Conservation (phyloP, 2,888 invertebrate species). For the Pocota personata region DNA sequence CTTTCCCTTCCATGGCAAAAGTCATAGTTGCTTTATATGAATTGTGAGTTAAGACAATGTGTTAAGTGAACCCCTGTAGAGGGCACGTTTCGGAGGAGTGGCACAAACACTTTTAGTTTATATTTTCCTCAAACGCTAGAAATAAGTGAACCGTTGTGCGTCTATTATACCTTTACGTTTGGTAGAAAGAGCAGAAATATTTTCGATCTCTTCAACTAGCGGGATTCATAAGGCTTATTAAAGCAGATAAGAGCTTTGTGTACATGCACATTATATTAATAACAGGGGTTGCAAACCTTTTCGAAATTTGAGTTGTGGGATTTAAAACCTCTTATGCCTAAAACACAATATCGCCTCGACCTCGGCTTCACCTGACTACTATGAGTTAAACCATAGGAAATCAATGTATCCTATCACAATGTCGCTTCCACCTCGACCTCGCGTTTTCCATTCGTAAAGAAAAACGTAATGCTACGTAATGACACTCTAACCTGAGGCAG, state of each 20-base stretch:
- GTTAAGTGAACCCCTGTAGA: neutral
- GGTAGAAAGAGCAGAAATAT: neutral
- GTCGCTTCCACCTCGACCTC: too few species aligned
- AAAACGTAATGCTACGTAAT: too few species aligned
- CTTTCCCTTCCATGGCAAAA: slow-evolving; percentile 23
- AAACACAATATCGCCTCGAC: too few species aligned
- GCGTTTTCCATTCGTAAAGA: too few species aligned
- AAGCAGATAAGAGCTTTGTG: slow-evolving; percentile 1
- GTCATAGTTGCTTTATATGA: slow-evolving; percentile 18
- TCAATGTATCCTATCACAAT: too few species aligned
- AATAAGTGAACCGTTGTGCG: neutral
- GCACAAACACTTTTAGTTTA: neutral
- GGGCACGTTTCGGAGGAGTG: neutral
- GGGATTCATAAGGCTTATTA: neutral
- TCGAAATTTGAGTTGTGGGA: too few species aligned
- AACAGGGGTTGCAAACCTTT: slow-evolving; percentile 1
- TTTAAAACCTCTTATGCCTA: too few species aligned
- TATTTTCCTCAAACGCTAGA: neutral
- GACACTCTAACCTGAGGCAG: too few species aligned
- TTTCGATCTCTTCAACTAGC: neutral
- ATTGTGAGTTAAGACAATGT: neutral
- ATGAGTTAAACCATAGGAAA: too few species aligned
- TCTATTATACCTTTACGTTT: neutral
- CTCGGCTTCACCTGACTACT: too few species aligned
- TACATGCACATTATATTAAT: neutral